Conservation (phyloP, 2,113 vertebrate species). For the Blennius ocellaris region DNA sequence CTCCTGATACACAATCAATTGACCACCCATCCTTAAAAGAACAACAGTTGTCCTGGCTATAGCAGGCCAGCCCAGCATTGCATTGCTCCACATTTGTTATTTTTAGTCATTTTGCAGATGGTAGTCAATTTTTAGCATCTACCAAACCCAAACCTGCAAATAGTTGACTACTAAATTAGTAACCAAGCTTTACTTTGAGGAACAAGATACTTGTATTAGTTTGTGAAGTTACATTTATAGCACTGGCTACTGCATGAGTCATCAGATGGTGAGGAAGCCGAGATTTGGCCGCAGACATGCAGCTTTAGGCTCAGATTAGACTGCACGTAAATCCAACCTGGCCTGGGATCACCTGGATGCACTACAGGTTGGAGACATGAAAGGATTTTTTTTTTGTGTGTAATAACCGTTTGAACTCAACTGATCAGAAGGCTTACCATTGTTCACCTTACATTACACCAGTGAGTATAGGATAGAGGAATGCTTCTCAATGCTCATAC, state of each 20-base stretch:
- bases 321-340: background rate
- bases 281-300: background rate
- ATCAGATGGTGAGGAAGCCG: background rate
- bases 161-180: background rate
- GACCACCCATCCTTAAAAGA: background rate
- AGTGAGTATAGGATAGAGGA: too few species aligned
- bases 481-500: too few species aligned
- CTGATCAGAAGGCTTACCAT: too few species aligned
- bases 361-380: too few species aligned
- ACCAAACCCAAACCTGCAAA: background rate
- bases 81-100: background rate
- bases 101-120: background rate
- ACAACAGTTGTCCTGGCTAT: background rate
- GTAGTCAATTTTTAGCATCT: background rate
- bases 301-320: background rate
- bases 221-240: background rate
- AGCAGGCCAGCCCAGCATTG: background rate
- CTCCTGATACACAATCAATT: constrained; percentile 11
- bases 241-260: background rate
- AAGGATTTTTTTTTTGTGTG: too few species aligned
- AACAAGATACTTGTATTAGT: background rate
- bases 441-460: too few species aligned
- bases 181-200: background rate
- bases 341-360: constrained; percentile 4
- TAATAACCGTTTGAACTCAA: too few species aligned